These are phyloP conservation scores for Brachionus paranguensis DNA, from an alignment of 1,140 invertebrate genomes.

Conservation along the genomic window DNA sequence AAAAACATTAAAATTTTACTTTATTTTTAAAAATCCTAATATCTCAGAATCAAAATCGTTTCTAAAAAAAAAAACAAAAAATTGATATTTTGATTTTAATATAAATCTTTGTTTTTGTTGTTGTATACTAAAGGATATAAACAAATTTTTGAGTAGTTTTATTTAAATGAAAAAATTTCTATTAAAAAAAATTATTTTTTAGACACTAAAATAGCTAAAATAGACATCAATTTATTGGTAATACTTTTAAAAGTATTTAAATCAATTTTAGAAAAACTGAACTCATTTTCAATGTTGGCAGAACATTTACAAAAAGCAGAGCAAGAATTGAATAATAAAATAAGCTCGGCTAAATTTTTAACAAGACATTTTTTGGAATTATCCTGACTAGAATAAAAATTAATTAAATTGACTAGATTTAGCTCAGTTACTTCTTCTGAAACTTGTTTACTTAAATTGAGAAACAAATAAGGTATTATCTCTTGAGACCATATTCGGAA, in stretches of 20 bases:
- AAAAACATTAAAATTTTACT: neutral
- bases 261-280: neutral
- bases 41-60: neutral
- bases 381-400: neutral
- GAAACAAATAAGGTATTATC: neutral
- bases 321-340: neutral
- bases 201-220: neutral
- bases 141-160: neutral
- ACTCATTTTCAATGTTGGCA: slow-evolving; percentile 5
- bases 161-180: neutral
- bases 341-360: neutral
- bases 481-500: slow-evolving; percentile 13
- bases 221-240: neutral
- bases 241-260: slow-evolving; percentile 12
- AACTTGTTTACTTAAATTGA: neutral
- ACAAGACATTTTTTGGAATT: neutral
- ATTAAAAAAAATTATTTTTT: neutral
- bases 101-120: neutral
- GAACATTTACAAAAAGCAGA: neutral
- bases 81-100: too few species aligned
- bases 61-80: neutral
- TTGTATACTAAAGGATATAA: too few species aligned
- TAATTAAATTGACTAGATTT: neutral
- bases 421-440: neutral
- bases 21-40: neutral